Percentiles rank a stretch among this genome's conserved stretches.
Evolutionary conservation across 2,113 vertebrate species (phyloP).

Genomic region (Chaetodon trifascialis): DNA sequence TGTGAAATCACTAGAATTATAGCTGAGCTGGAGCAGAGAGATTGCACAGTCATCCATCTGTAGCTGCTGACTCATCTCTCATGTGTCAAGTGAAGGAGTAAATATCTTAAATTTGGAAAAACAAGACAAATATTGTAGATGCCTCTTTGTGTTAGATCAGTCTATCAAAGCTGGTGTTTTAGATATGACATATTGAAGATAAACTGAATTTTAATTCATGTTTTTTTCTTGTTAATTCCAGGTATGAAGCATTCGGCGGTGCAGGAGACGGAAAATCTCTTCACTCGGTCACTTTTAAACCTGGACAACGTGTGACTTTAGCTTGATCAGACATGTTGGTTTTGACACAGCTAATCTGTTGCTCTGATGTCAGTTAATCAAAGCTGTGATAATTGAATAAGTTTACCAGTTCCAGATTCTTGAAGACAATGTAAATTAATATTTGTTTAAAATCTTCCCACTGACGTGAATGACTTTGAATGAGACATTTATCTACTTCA

Average conservation of each 20-base stretch:
- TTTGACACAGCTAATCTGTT: not conserved
- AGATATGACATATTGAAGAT: not conserved
- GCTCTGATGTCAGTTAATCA: not conserved
- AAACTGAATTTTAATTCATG: not conserved
- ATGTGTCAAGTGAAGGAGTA: conserved; percentile 9
- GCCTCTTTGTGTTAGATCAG: not conserved
- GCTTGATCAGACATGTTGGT: conserved; percentile 80
- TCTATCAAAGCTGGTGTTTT: not conserved
- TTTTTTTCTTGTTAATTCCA: conserved; percentile 68
- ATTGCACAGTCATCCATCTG: not conserved
- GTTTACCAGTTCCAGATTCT: not conserved
- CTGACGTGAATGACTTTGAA: conserved; percentile 14
- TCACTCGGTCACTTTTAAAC: conserved; percentile 79
- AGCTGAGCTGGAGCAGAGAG: not conserved
- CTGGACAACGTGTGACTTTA: conserved; percentile 93
- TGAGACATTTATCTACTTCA: conserved; percentile 1
- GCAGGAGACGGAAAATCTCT: conserved; percentile 84
- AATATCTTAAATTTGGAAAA: not conserved
- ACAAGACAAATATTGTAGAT: not conserved
- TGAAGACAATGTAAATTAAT: conserved; percentile 4
- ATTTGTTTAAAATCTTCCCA: conserved; percentile 11
- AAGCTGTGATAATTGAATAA: not conserved
- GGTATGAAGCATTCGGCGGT: conserved; percentile 90
- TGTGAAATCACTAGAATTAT: conserved; percentile 11
- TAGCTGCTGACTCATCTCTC: conserved; percentile 15